Percentiles rank a stretch among this genome's conserved stretches.
Evolutionary conservation across 2,888 invertebrate species (phyloP).

Genomic region (Lasioglossum calceatum): DNA sequence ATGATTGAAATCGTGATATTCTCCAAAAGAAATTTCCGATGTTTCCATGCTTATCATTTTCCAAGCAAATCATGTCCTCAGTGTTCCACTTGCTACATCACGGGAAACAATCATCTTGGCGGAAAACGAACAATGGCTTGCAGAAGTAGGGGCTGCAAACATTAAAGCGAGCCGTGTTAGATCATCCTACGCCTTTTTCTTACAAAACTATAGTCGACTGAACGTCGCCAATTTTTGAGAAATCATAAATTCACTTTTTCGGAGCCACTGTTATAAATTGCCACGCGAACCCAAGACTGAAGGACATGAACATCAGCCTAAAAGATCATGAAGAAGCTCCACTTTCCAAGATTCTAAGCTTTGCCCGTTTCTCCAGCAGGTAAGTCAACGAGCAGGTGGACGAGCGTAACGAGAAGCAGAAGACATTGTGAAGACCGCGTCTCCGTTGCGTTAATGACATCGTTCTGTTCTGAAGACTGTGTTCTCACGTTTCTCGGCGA

Average conservation of each 20-base stretch:
- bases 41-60: no score
- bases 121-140: neutral
- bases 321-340: neutral
- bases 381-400: neutral
- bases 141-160: neutral
- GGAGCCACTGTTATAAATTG: neutral
- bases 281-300: neutral
- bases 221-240: neutral
- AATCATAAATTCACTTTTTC: neutral
- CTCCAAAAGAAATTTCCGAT: no score
- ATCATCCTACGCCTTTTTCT: neutral
- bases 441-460: neutral
- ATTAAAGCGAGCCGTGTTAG: neutral
- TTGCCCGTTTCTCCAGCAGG: neutral
- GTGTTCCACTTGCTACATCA: neutral
- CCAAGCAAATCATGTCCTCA: neutral
- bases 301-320: neutral
- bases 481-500: constrained; percentile 35
- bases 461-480: neutral
- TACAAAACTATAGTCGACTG: neutral
- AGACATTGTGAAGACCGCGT: neutral
- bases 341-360: neutral
- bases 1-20: no score
- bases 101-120: neutral
- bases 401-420: neutral